A percentile compares a stretch with the other conserved stretches of the same genome.
Conservation (phyloP, 1,140 invertebrate species). For the Heliconius eleuchia region DNA sequence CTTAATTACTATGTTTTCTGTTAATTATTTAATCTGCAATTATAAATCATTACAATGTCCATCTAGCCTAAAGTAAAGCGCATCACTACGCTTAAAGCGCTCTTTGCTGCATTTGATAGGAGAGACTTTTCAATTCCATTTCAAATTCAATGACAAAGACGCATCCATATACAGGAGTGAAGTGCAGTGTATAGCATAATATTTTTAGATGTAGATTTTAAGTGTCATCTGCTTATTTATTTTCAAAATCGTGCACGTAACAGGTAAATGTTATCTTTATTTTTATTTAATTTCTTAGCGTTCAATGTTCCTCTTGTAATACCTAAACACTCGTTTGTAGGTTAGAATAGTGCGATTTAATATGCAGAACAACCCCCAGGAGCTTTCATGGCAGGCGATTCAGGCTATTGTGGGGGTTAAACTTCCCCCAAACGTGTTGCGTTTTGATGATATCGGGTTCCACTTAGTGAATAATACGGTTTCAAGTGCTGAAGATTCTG, state of each 20-base stretch:
- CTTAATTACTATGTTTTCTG: neutral
- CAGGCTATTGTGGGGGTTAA: slow-evolving; percentile 81
- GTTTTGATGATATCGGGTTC: slow-evolving; percentile 80
- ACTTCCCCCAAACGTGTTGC: slow-evolving; percentile 78
- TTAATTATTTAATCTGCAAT: neutral
- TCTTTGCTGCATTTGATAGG: slow-evolving; percentile 21
- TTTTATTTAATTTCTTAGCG: slow-evolving; percentile 43
- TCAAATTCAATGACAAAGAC: slow-evolving; percentile 59
- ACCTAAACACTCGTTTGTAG: slow-evolving; percentile 77
- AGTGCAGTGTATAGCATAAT: slow-evolving; percentile 76
- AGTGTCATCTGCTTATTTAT: slow-evolving; percentile 76
- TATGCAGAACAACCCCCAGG: slow-evolving; percentile 82
- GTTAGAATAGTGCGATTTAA: slow-evolving; percentile 81
- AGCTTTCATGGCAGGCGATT: slow-evolving; percentile 82
- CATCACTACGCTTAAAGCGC: slow-evolving; percentile 33
- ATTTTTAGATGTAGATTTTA: slow-evolving; percentile 82
- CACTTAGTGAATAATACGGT: slow-evolving; percentile 74
- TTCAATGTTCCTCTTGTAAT: slow-evolving; percentile 61
- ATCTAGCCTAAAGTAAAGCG: slow-evolving; percentile 1
- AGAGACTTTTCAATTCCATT: slow-evolving; percentile 40
- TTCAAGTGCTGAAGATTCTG: slow-evolving; percentile 74
- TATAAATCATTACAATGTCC: neutral
- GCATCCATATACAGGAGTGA: slow-evolving; percentile 61
- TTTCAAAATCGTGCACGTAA: slow-evolving; percentile 64
- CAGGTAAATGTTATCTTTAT: slow-evolving; percentile 70